Conservation (phyloP, 2,113 vertebrate species). For the Lampris incognitus region DNA sequence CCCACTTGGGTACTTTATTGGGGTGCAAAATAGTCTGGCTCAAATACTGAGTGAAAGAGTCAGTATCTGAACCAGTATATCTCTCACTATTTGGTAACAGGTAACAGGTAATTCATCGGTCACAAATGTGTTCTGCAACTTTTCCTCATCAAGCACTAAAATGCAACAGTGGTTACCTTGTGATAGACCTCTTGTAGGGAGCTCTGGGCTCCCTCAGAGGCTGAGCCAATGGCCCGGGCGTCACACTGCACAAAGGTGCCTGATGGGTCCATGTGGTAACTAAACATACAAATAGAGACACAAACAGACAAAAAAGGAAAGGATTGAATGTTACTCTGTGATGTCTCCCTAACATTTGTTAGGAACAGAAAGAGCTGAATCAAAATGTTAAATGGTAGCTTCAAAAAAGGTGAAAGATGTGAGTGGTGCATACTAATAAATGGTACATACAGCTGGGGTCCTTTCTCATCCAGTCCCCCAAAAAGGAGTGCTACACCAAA, state of each 20-base stretch:
- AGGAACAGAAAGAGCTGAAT: background rate
- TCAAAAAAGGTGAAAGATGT: background rate
- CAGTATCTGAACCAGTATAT: no score
- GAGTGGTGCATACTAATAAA: background rate
- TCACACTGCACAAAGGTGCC: conserved; percentile 99
- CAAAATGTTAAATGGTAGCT: background rate
- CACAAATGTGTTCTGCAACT: background rate
- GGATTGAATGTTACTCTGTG: background rate
- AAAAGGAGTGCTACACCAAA: conserved; percentile 97
- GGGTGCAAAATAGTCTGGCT: no score
- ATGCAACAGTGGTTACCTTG: conserved; percentile 83
- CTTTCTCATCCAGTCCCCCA: conserved; percentile 97
- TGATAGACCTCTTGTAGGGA: conserved; percentile 98
- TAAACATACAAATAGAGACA: conserved; percentile 54
- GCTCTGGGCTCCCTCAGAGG: conserved; percentile 98
- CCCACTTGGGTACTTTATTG: no score
- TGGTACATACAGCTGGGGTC: conserved; percentile 93
- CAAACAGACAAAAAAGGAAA: conserved; percentile 1
- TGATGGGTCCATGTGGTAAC: conserved; percentile 99
- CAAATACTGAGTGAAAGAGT: no score
- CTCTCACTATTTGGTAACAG: no score
- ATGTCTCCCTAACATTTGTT: background rate
- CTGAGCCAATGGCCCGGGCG: conserved; percentile 96
- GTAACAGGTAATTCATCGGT: no score
- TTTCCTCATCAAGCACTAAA: background rate